Percentiles rank a stretch among this genome's conserved stretches.
phyloP scores from a whole-genome alignment of 2,797 vertebrate genomes.

The Peromyscus attwateri region DNA sequence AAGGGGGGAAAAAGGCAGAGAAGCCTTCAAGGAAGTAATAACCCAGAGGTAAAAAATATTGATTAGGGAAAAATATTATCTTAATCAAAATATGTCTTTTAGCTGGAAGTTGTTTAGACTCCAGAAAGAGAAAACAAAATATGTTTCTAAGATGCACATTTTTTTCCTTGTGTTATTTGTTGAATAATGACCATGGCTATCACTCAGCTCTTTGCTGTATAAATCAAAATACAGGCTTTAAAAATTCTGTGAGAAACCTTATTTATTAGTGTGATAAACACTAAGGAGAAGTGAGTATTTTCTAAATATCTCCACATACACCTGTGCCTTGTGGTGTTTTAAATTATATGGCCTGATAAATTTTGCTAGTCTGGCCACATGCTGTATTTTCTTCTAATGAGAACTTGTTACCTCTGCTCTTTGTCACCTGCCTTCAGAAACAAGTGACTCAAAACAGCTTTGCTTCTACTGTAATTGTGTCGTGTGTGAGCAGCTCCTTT shows the following conservation, averaged over 20 bases:
- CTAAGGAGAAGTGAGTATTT: slow-evolving; percentile 67
- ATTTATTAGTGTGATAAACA: slow-evolving; percentile 80
- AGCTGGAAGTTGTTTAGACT: slow-evolving; percentile 85
- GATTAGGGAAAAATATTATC: slow-evolving; percentile 90
- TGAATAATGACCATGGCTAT: slow-evolving; percentile 87
- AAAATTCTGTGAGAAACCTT: slow-evolving; percentile 82
- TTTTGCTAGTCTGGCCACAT: slow-evolving; percentile 81
- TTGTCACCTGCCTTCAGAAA: slow-evolving; percentile 87
- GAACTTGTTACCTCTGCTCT: slow-evolving; percentile 83
- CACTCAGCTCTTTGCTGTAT: slow-evolving; percentile 83
- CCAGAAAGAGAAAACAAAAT: slow-evolving; percentile 84
- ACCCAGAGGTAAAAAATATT: slow-evolving; percentile 90
- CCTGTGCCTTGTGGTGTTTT: slow-evolving; percentile 79
- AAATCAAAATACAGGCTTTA: slow-evolving; percentile 84
- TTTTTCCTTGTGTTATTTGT: slow-evolving; percentile 87
- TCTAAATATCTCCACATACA: slow-evolving; percentile 64
- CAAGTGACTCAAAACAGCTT: slow-evolving; percentile 83
- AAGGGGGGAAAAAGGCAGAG: slow-evolving; percentile 81
- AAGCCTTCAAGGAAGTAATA: slow-evolving; percentile 88
- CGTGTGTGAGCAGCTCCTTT: slow-evolving; percentile 83
- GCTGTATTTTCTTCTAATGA: slow-evolving; percentile 87
- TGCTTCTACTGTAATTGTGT: slow-evolving; percentile 85
- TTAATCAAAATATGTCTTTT: slow-evolving; percentile 90
- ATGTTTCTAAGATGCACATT: slow-evolving; percentile 84
- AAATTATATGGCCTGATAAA: slow-evolving; percentile 78